Base-by-base conservation (phyloP, 2,888 invertebrate species). In the Caenorhabditis afra region DNA sequence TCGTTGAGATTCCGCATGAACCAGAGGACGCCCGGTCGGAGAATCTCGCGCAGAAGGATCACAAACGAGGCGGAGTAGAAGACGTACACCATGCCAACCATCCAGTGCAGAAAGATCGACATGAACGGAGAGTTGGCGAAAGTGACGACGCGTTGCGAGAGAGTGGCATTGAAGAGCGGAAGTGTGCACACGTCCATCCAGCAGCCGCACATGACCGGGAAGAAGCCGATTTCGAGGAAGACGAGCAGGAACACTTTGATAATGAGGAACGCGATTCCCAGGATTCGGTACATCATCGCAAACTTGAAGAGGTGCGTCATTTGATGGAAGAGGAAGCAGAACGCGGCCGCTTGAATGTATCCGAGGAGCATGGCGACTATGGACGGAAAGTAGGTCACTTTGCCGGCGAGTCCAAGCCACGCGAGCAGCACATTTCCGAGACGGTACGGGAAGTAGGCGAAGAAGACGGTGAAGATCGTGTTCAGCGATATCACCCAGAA, bases 51-150 rank as follows among this genome's bases (percentile, higher is more conserved):
- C 23, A 99, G 91, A 2, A 99, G 92, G 18, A 96, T 92, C 50
- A 98, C 95, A 90, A 96, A 98, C 0, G 97, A 97, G 8, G 98
- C 99, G 90, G 99, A 98, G 92, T 99, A 99, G 91, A 99, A 99
- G 14, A 99, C 97, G 90, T 97, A 99, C 11, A 93, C 95, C 97
- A 99, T 98, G 74, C 99, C 99, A 8, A 97, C 95, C 47, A 98
- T 93, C 99, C 99, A 99, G 91, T 99, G 98, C 67, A 99, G 94
- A 90, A 98, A 98, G 93, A 98, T 95, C 5, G 96, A 95, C 0
- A 98, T 97, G 87, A 96, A 96, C 0, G 98, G 98, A 0, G 97
- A 96, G 0, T 94, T 93, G 82, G 94, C 93, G 86, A 98, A 95
- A 81, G 95, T 95, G 0, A 94, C 93, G 90, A 96, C 94, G 45